These are phyloP conservation scores for Tiliacea citrago DNA, from an alignment of 2,888 invertebrate species.

Conservation along the genomic window DNA sequence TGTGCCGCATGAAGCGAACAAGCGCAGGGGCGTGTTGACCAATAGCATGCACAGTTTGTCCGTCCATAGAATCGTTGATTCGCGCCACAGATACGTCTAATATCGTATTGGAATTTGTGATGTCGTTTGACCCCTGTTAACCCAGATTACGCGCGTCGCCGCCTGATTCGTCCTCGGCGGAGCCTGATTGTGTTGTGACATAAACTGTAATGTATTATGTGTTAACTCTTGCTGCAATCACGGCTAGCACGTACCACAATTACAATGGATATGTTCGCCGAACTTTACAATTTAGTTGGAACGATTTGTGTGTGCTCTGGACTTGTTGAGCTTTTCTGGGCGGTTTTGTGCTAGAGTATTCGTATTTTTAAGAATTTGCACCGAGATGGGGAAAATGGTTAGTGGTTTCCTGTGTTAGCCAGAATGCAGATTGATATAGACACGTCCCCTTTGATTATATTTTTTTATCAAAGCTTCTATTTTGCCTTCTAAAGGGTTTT, in stretches of 20 bases:
- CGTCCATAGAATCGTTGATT: constrained; percentile 86
- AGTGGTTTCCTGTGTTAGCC: not conserved
- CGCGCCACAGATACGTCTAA: constrained; percentile 91
- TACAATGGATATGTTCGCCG: constrained; percentile 87
- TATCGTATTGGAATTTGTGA: constrained; percentile 93
- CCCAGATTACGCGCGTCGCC: constrained; percentile 92
- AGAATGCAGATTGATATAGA: not conserved
- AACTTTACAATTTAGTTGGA: constrained; percentile 85
- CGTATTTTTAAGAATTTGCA: not conserved
- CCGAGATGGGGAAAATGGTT: not conserved
- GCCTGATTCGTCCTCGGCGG: constrained; percentile 90
- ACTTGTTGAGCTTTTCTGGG: constrained; percentile 60
- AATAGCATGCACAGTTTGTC: constrained; percentile 76
- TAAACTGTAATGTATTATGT: constrained; percentile 91
- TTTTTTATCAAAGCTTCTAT: too few species aligned
- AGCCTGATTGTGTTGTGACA: constrained; percentile 91
- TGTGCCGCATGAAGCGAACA: constrained; percentile 55
- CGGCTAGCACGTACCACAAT: constrained; percentile 86
- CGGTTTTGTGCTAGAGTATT: constrained; percentile 28
- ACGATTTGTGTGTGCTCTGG: constrained; percentile 56
- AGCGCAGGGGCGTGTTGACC: constrained; percentile 66
- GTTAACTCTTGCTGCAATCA: constrained; percentile 91
- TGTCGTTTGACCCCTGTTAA: constrained; percentile 94
- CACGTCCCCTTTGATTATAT: not conserved
- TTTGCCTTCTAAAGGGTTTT: too few species aligned